Evolutionary conservation across 2,888 invertebrate species (phyloP), one percentile per base, ranked within the genome.

Genomic region (Teleogryllus oceanicus): DNA sequence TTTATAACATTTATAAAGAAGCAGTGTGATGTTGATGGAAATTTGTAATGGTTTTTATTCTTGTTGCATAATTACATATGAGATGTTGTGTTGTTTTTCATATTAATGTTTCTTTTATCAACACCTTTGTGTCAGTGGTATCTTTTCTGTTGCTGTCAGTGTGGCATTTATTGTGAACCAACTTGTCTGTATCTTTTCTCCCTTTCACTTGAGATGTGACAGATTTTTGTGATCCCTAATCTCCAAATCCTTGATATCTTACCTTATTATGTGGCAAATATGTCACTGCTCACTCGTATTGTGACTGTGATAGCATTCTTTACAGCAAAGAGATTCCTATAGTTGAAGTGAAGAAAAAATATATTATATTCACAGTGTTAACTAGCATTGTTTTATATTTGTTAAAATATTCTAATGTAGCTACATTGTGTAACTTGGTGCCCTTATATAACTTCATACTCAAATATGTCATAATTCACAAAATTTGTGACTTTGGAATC

Each of bases 61-160:
- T 62, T 62, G 13, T 62, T 62, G 62, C n/a, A n/a, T 62, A 37
- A 37, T 62, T 13, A 62, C 3, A 62, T n/a, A 62, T 62, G 62
- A 62, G n/a, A 62, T 50, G 37, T 37, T 37, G 51, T 78, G n/a
- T 78, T 78, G 50, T 78, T 78, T 78, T 24, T 37, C 50, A 13
- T 37, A 20, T 75, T 49, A 20, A n/a, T 74, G 24, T 74, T 74
- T 74, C 77, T 76, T 78, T 78, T 80, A 51, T 78, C 74, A 49
- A 75, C 74, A 80, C 50, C 78, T 37, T 80, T 83, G 82, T 82
- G 83, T 83, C 80, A 82, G 82, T 82, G 81, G 82, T 83, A 83
- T 82, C 82, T 83, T 82, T 83, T 83, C 82, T 83, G 83, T 81
- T 83, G 83, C 83, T 82, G 81, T 79, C 79, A 37, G 50, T 80